Conservation (phyloP, 2,888 invertebrate species). For the Perdita meconis region DNA sequence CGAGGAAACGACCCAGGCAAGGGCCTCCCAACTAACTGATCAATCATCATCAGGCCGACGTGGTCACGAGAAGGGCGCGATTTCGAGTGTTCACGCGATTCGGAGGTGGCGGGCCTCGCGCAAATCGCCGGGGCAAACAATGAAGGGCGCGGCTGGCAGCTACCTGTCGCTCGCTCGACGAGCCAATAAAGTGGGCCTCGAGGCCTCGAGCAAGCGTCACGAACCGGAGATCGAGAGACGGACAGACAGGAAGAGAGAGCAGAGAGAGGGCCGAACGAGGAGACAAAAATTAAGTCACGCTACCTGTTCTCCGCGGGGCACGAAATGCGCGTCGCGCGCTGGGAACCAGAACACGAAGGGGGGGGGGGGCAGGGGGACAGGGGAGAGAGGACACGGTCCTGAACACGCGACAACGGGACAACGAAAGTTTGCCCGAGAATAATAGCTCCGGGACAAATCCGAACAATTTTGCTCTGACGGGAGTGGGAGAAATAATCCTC, state of each 20-base stretch:
- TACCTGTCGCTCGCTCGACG: constrained; percentile 46
- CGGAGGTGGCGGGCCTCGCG: background rate
- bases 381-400: constrained; percentile 24
- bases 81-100: background rate
- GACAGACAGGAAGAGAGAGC: constrained; percentile 26
- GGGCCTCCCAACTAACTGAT: no score
- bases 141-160: constrained; percentile 10
- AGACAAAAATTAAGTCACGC: constrained; percentile 55
- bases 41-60: background rate
- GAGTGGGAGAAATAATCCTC: constrained; percentile 31
- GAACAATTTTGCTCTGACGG: constrained; percentile 18
- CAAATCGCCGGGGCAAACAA: background rate
- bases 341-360: background rate
- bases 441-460: constrained; percentile 43
- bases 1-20: no score
- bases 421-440: constrained; percentile 41
- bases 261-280: constrained; percentile 22
- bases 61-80: background rate
- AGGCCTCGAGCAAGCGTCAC: background rate
- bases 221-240: background rate
- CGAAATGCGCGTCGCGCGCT: constrained; percentile 31
- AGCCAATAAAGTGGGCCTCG: constrained; percentile 42
- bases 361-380: background rate
- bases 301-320: constrained; percentile 39
- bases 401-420: constrained; percentile 45